Evolutionary conservation across 2,797 vertebrate species (phyloP).

Genomic region (Leontocebus nigricollis): DNA sequence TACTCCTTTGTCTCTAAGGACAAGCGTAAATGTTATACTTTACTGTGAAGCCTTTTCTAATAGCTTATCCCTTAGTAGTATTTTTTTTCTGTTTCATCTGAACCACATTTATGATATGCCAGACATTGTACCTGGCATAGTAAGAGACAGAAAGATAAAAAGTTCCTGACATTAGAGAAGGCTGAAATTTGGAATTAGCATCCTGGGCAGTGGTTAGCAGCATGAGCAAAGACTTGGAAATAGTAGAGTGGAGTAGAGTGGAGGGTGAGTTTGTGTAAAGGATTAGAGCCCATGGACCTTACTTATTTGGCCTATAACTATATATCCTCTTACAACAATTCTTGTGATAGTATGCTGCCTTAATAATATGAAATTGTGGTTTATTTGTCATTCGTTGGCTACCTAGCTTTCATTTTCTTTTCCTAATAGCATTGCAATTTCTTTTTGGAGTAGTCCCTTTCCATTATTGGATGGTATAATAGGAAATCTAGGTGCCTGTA

Average conservation of each 20-base stretch:
- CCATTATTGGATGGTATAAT: background rate
- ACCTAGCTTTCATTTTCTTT: conserved; percentile 37
- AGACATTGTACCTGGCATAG: background rate
- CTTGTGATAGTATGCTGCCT: background rate
- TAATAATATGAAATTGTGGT: conserved; percentile 27
- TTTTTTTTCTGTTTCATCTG: conserved; percentile 28
- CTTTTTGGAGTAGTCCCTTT: background rate
- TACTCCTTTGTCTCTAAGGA: conserved; percentile 40
- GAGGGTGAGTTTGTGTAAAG: background rate
- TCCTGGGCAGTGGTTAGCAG: background rate
- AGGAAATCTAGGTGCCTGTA: background rate
- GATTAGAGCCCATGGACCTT: background rate
- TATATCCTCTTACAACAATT: conserved; percentile 24
- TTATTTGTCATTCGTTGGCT: conserved; percentile 14
- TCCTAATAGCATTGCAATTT: background rate
- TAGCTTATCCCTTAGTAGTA: conserved; percentile 1
- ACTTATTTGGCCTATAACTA: conserved; percentile 19
- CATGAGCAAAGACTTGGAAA: conserved; percentile 22
- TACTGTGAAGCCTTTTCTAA: conserved; percentile 28
- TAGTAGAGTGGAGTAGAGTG: background rate
- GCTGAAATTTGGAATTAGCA: conserved; percentile 10
- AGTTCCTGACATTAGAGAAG: conserved; percentile 30
- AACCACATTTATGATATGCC: conserved; percentile 47
- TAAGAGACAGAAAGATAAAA: conserved; percentile 8
- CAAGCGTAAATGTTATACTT: conserved; percentile 33